phyloP scores from a whole-genome alignment of 2,797 vertebrate genomes.

The Rhabdophis nuchalis region DNA sequence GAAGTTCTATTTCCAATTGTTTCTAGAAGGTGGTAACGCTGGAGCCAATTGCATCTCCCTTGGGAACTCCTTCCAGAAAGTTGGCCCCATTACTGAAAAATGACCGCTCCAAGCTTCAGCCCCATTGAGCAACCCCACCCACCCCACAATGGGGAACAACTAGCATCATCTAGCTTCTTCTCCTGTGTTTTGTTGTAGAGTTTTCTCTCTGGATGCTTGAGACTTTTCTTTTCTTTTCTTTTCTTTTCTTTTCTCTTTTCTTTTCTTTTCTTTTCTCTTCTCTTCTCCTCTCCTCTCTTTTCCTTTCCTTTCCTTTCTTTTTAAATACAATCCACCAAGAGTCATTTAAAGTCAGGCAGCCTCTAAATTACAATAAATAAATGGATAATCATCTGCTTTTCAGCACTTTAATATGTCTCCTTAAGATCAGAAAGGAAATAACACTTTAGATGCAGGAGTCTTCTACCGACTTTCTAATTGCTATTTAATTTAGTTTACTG shows the following conservation, averaged over 20 bases:
- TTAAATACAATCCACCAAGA: neutral
- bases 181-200: neutral
- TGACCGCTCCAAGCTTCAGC: neutral
- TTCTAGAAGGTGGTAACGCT: neutral
- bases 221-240: neutral
- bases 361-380: neutral
- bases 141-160: neutral
- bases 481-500: neutral
- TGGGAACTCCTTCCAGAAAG: neutral
- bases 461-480: neutral
- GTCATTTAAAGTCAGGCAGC: neutral
- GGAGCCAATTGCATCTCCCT: neutral
- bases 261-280: no score
- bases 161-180: neutral
- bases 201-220: neutral
- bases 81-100: neutral
- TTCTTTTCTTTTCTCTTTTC: no score
- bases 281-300: neutral
- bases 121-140: accelerated
- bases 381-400: neutral
- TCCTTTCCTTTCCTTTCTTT: neutral
- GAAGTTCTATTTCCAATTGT: neutral
- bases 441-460: neutral
- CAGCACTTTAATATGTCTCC: neutral
- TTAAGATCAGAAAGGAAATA: neutral